phyloP scores from a whole-genome alignment of 2,888 invertebrate species.

The Encarsia formosa region DNA sequence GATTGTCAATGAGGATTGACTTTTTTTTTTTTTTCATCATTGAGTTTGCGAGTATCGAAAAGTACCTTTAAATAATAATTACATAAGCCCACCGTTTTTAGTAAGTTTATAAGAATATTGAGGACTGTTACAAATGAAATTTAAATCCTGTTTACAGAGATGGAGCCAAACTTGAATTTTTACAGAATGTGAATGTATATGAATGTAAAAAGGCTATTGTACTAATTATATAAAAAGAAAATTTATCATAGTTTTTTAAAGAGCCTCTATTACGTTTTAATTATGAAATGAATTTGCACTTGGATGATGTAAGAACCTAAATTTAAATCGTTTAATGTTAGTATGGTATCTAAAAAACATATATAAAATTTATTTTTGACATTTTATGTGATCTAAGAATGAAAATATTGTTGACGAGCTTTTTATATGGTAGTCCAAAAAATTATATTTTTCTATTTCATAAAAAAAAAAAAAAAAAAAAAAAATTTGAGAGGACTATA shows the following conservation, averaged over 20 bases:
- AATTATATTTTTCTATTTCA: constrained; percentile 22
- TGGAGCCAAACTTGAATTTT: constrained; percentile 16
- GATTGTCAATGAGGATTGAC: constrained; percentile 12
- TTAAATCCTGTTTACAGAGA: constrained; percentile 18
- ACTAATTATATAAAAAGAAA: constrained; percentile 12
- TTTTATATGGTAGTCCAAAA: constrained; percentile 16
- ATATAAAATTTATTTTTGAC: constrained; percentile 20
- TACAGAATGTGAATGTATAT: constrained; percentile 19
- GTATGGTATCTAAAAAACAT: constrained; percentile 11
- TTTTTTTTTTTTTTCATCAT: constrained; percentile 12
- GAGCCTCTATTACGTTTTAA: constrained; percentile 2
- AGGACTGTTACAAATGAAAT: constrained; percentile 21
- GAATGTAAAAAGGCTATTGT: constrained; percentile 17
- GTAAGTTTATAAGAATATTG: constrained; percentile 21
- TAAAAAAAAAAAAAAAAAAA: constrained; percentile 12
- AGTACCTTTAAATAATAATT: constrained; percentile 19
- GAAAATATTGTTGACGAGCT: constrained; percentile 12
- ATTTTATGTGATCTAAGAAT: constrained; percentile 15
- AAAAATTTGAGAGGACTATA: constrained; percentile 12
- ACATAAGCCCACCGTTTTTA: constrained; percentile 24
- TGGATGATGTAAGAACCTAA: constrained; percentile 1
- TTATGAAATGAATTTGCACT: constrained; percentile 1
- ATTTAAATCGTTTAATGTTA: constrained; percentile 16
- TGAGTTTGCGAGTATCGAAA: constrained; percentile 14
- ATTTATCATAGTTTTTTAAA: constrained; percentile 7